These are phyloP conservation scores for Gouania willdenowi DNA, from an alignment of 2,797 vertebrate species.

Conservation along the genomic window DNA sequence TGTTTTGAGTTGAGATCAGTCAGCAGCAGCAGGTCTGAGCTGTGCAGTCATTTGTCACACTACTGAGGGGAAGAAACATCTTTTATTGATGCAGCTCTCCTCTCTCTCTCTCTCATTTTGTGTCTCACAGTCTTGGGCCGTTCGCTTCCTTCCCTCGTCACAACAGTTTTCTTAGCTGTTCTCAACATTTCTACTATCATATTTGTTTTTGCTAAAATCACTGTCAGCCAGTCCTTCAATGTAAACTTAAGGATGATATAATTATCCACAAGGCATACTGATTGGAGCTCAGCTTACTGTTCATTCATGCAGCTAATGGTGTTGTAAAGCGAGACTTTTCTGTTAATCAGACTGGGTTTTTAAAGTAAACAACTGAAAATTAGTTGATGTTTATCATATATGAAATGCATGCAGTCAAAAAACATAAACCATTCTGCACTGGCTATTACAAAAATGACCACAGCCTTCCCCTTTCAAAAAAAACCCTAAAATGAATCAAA, in stretches of 20 bases:
- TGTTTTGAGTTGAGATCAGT: slow-evolving; percentile 44
- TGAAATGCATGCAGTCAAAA: slow-evolving; percentile 18
- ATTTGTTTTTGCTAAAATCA: slow-evolving; percentile 11
- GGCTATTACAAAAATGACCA: slow-evolving; percentile 7
- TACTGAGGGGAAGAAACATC: slow-evolving; percentile 49
- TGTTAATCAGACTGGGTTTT: too few relatives aligned
- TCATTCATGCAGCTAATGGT: too few relatives aligned
- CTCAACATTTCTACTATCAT: slow-evolving; percentile 1
- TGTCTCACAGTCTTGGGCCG: slow-evolving; percentile 20
- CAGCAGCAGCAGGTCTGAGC: slow-evolving; percentile 47
- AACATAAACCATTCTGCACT: slow-evolving; percentile 22
- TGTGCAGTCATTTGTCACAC: slow-evolving; percentile 65
- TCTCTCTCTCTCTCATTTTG: slow-evolving; percentile 6
- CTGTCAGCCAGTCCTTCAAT: too few relatives aligned
- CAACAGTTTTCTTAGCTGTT: slow-evolving; percentile 22
- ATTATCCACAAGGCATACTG: too few relatives aligned
- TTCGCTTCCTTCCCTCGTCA: slow-evolving; percentile 40
- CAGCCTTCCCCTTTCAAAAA: not conserved
- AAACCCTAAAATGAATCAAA: too few relatives aligned
- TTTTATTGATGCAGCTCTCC: slow-evolving; percentile 48
- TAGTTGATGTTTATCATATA: slow-evolving; percentile 13
- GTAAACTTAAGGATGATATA: too few relatives aligned
- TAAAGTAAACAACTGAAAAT: too few relatives aligned
- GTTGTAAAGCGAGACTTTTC: too few relatives aligned
- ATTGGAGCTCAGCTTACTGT: too few relatives aligned